These are phyloP conservation scores for Halesus radiatus DNA, from an alignment of 1,140 invertebrate genomes.

Conservation along the genomic window DNA sequence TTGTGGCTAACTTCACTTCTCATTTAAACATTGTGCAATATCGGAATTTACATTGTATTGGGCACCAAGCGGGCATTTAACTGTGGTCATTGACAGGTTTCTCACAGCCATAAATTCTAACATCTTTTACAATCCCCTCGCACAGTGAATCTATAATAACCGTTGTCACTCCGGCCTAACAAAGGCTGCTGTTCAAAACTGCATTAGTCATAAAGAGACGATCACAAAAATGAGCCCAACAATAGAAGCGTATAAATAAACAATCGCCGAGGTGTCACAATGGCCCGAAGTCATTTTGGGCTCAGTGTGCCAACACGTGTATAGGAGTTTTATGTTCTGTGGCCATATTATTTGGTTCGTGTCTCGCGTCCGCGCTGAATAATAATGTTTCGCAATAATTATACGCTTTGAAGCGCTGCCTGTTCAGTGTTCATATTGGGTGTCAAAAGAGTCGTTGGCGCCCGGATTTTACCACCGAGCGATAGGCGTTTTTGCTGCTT, in stretches of 20 bases:
- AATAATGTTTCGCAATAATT: background rate
- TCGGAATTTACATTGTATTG: background rate
- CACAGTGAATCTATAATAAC: background rate
- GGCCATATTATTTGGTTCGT: background rate
- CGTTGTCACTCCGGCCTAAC: background rate
- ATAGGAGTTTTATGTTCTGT: background rate
- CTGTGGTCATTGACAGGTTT: background rate
- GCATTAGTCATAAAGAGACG: constrained; percentile 14
- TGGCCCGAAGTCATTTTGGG: background rate
- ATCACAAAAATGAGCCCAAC: constrained; percentile 8
- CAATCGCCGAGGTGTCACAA: background rate
- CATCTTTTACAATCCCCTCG: background rate
- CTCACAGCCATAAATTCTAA: background rate
- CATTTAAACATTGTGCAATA: too few relatives aligned
- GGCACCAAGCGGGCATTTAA: background rate
- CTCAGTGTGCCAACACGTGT: background rate
- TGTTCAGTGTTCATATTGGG: background rate
- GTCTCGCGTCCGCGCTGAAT: background rate
- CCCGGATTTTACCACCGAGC: too few relatives aligned
- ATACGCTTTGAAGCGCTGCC: background rate
- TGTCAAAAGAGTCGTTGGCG: too few relatives aligned
- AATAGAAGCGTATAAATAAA: constrained; percentile 6
- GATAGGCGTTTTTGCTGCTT: too few relatives aligned
- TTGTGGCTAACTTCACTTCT: too few relatives aligned
- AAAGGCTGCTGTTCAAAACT: constrained; percentile 12